These are phyloP conservation scores for Eupithecia vulgata DNA, from an alignment of 2,888 invertebrate genomes.

Conservation along the genomic window DNA sequence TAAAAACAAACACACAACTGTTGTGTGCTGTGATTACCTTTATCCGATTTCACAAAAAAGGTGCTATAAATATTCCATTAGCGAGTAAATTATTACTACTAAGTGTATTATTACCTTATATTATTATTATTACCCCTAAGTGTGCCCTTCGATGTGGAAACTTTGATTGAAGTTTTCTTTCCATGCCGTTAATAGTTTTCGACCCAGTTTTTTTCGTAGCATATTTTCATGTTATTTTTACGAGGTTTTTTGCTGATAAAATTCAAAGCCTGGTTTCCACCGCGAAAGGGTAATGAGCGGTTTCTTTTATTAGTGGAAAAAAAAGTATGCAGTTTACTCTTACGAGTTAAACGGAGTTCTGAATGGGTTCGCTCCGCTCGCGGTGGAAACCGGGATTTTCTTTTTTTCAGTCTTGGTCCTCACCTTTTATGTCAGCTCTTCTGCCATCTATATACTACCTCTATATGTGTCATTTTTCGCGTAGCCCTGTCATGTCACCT, in stretches of 20 bases:
- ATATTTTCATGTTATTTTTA: neutral
- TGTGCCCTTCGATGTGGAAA: slow-evolving; percentile 15
- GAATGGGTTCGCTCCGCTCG: no score
- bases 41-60: slow-evolving; percentile 8
- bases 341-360: no score
- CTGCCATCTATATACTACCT: slow-evolving; percentile 16
- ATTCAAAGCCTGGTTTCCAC: neutral
- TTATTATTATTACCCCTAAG: slow-evolving; percentile 18
- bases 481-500: slow-evolving; percentile 42
- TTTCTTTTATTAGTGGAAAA: no score
- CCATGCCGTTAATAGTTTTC: slow-evolving; percentile 1
- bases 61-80: slow-evolving; percentile 13
- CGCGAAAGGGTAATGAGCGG: no score
- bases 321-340: no score
- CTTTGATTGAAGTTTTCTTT: slow-evolving; percentile 21
- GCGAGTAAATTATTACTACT: slow-evolving; percentile 16
- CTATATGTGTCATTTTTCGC: slow-evolving; percentile 56
- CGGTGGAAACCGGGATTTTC: no score
- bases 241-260: neutral
- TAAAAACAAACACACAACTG: neutral
- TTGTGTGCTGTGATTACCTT: neutral
- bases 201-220: neutral
- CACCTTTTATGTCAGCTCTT: neutral
- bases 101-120: slow-evolving; percentile 18
- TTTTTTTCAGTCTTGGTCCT: neutral